Percentiles rank a stretch among this genome's conserved stretches.
phyloP scores from a whole-genome alignment of 1,140 invertebrate species.

The Aphelenchoides fujianensis region DNA sequence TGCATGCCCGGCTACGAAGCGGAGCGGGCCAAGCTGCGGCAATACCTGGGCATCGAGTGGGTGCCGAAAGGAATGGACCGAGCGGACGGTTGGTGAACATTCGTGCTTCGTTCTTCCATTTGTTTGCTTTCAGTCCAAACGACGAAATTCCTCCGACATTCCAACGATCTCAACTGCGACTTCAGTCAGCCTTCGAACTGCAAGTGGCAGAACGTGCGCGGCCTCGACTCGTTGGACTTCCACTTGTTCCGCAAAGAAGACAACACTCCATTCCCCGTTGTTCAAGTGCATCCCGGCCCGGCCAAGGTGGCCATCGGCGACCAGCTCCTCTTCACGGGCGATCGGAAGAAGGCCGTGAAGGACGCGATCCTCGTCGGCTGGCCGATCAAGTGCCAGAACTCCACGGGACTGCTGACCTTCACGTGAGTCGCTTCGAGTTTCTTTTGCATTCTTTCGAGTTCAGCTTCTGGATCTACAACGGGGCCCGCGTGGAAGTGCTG shows the following conservation, averaged over 20 bases:
- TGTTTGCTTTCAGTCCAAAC: slow-evolving; percentile 38
- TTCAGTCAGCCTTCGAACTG: slow-evolving; percentile 50
- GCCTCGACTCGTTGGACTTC: slow-evolving; percentile 53
- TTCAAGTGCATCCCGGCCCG: slow-evolving; percentile 57
- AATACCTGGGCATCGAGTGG: slow-evolving; percentile 49
- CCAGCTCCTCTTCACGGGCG: slow-evolving; percentile 53
- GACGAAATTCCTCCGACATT: slow-evolving; percentile 40
- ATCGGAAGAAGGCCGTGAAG: slow-evolving; percentile 48
- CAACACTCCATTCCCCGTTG: slow-evolving; percentile 52
- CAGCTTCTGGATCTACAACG: slow-evolving; percentile 61
- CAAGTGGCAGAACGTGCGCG: slow-evolving; percentile 51
- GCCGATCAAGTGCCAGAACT: slow-evolving; percentile 54
- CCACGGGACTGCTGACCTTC: slow-evolving; percentile 51
- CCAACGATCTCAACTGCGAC: slow-evolving; percentile 57
- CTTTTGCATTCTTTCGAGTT: slow-evolving; percentile 29
- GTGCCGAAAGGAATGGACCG: slow-evolving; percentile 31
- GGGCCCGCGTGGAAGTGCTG: slow-evolving; percentile 56
- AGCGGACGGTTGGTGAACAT: slow-evolving; percentile 43
- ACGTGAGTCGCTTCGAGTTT: slow-evolving; percentile 40
- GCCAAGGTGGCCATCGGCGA: slow-evolving; percentile 53
- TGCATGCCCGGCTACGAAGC: slow-evolving; percentile 48
- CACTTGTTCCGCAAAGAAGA: slow-evolving; percentile 57
- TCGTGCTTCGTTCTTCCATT: slow-evolving; percentile 4
- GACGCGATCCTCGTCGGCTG: slow-evolving; percentile 48
- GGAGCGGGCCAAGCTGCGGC: slow-evolving; percentile 34